Evolutionary conservation across 2,113 vertebrate genomes (phyloP), one percentile per base, ranked within the genome.

Genomic region (Philantomba maxwellii): DNA sequence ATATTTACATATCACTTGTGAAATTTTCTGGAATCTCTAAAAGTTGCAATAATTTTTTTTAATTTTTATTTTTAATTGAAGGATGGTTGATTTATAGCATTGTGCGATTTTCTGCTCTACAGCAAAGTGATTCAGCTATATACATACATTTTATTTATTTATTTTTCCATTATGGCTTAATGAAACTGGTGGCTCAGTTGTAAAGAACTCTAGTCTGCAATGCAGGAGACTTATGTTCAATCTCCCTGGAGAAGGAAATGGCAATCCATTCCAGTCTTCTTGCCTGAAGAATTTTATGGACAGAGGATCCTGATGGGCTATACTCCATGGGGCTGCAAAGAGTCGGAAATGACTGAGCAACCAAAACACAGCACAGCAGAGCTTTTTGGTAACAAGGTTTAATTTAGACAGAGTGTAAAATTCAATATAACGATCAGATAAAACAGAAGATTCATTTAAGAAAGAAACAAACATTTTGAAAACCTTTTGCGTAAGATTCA

Each of bases 331-430:
- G 23, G 36, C 36, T 1, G 0, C 23, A 26, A 25, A 75, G 23
- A 75, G 36, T 43, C 0, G 0, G 21, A 43, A 43, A 43, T 0
- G 6, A 39, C 36, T 75, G 36, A 43, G 36, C 36, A 75, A 43
- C 21, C 12, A 43, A 75, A 75, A 23, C n/a, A 70, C 9, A 70
- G 66, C 66, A 70, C n/a, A 70, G n/a, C n/a, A 70, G 66, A 70
- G n/a, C 9, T 21, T 70, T 70, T 78, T 58, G 80, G 8, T 33
- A 70, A 60, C 2, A 36, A 25, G 4, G 23, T 81, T 86, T 45
- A 86, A 73, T 45, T 90, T 84, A 81, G 21, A 58, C 1, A 36
- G 3, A 33, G 10, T 13, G 17, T 55, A 17, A 47, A 33, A 45
- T 28, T 58, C 33, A 43, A 2, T 25, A 70, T 10, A 78, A 73